Evolutionary conservation across 2,113 vertebrate genomes (phyloP), one percentile per base, ranked within the genome.

Genomic region (Aspidoscelis tigris): DNA sequence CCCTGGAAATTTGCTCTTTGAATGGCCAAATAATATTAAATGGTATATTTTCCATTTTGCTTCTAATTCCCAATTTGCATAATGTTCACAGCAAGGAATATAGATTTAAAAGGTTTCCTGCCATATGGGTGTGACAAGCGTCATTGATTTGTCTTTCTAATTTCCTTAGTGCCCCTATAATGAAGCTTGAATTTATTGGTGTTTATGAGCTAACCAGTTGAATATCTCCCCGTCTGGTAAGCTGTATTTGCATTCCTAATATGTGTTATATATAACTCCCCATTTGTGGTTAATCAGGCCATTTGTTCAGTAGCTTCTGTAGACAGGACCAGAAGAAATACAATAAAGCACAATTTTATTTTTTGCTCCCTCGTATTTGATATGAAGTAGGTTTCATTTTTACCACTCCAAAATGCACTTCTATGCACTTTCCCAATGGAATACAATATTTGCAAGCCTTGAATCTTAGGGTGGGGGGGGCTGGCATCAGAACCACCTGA

Each of bases 11-110:
- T 44, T 85, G 80, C 74, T 83, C 77, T 65, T 80, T 18, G 86
- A 84, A 55, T 1, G 83, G 78, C 43, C 76, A 92, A 86, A 90
- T 21, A 80, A 41, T 69, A 65, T 58, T 85, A 78, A 87, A 43
- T 83, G 80, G 77, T 43, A 26, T 78, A 80, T 44, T 81, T 92
- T 82, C 69, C 80, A 26, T n/a, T 83, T 82, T 85, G 86, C 84
- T 88, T 82, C 80, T 82, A 84, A 82, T 80, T 93, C 81, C 88
- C 90, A 81, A 89, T 94, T 89, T 86, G 78, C 91, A 89, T 81
- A 33, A 92, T 73, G 44, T 33, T 82, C 80, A 88, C 86, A 87
- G 89, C 80, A 87, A 94, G 82, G 78, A 88, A 88, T 73, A 80
- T 72, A 88, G 86, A 91, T 88, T 83, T 91, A 86, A 86, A 84